phyloP scores from a whole-genome alignment of 2,113 vertebrate species.

The Edolisoma coerulescens region DNA sequence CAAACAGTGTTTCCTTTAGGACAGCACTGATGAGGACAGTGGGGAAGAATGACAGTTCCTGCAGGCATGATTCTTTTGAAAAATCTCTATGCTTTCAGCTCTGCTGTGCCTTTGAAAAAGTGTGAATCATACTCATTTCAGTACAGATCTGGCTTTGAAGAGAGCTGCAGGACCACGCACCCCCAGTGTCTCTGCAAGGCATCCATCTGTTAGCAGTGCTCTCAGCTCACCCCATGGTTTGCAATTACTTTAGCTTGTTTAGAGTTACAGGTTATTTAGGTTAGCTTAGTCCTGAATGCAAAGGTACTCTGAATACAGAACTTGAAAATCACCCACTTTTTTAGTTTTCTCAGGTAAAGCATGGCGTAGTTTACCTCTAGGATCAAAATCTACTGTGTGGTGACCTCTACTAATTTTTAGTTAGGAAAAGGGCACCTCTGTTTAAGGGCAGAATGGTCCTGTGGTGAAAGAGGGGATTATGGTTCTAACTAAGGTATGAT shows the following conservation, averaged over 20 bases:
- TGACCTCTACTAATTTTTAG: not conserved
- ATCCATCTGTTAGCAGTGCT: not conserved
- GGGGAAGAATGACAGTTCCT: slow-evolving; percentile 20
- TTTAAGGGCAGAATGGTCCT: not conserved
- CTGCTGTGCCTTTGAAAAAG: slow-evolving; percentile 17
- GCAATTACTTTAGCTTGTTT: not conserved
- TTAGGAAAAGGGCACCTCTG: not conserved
- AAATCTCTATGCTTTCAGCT: not conserved
- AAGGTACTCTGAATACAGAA: not conserved
- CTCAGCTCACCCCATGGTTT: not conserved
- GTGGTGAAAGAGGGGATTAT: not conserved
- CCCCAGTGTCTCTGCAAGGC: not conserved
- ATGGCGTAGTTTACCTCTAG: not conserved
- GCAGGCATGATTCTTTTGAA: not conserved
- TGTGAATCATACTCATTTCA: not conserved
- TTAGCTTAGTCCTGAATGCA: not conserved
- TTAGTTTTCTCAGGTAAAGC: not conserved
- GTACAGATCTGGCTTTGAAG: not conserved
- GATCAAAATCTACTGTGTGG: not conserved
- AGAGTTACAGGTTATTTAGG: not conserved
- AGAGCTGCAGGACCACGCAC: not conserved
- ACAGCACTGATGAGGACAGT: not conserved
- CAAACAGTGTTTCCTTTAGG: not conserved
- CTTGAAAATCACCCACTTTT: not conserved
- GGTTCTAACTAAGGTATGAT: not conserved